Percentiles rank a stretch among this genome's conserved stretches.
phyloP scores from a whole-genome alignment of 2,888 invertebrate genomes.

The Nezara viridula region DNA sequence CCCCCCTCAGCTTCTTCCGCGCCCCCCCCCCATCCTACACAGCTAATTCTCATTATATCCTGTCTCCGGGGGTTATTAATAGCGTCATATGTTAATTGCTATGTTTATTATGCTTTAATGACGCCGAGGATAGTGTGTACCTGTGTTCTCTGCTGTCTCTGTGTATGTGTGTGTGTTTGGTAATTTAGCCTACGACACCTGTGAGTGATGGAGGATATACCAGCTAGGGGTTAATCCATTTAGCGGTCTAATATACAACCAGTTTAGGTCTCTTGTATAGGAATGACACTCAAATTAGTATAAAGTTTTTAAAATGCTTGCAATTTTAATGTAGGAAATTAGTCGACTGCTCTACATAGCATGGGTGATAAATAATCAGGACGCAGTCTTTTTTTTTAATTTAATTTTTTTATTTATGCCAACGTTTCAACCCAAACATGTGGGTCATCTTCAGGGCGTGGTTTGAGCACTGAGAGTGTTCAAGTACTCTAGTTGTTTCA shows the following conservation, averaged over 20 bases:
- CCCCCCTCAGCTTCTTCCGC: too few species aligned
- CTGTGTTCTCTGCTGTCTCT: not conserved
- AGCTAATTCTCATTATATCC: slow-evolving; percentile 15
- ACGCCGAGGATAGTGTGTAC: not conserved
- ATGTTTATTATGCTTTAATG: slow-evolving; percentile 43
- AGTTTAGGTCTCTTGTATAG: not conserved
- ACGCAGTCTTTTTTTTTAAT: too few species aligned
- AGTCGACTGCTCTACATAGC: too few species aligned
- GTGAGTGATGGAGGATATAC: not conserved
- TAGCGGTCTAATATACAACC: not conserved
- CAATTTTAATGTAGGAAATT: too few species aligned
- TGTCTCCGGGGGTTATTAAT: not conserved
- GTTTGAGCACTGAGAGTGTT: too few species aligned
- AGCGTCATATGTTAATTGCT: slow-evolving; percentile 35
- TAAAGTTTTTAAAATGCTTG: too few species aligned
- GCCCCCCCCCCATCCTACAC: not conserved
- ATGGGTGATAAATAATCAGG: too few species aligned
- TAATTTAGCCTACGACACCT: not conserved
- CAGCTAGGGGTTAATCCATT: not conserved
- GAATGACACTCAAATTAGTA: too few species aligned
- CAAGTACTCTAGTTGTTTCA: too few species aligned
- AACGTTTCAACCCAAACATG: too few species aligned
- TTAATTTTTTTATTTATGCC: too few species aligned
- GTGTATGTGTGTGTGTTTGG: not conserved
- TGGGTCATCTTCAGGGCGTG: too few species aligned